Percentiles rank a stretch among this genome's conserved stretches.
phyloP scores from a whole-genome alignment of 1,140 invertebrate species.

The Streblospio benedicti region DNA sequence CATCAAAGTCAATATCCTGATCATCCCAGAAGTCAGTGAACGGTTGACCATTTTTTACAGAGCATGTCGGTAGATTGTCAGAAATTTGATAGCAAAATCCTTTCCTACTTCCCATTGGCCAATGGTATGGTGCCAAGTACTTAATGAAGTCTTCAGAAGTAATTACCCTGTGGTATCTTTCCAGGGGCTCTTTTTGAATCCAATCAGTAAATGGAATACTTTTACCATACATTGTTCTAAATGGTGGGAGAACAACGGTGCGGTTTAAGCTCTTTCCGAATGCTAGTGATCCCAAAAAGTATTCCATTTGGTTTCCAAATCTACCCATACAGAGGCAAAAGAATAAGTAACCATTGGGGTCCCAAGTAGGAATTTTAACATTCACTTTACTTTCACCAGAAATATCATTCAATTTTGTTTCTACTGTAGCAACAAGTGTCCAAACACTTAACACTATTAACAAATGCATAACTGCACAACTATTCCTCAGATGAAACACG shows the following conservation, averaged over 20 bases:
- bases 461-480: too few species aligned
- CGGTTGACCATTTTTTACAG: too few species aligned
- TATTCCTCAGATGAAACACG: too few species aligned
- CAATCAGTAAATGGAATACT: constrained; percentile 77
- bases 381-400: too few species aligned
- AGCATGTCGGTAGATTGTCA: too few species aligned
- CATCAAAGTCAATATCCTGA: too few species aligned
- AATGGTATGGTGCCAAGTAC: constrained; percentile 65
- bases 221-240: constrained; percentile 60
- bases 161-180: constrained; percentile 72
- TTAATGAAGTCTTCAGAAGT: constrained; percentile 85
- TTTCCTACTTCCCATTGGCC: constrained; percentile 71
- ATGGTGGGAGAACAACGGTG: constrained; percentile 81
- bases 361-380: too few species aligned
- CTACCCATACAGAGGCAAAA: constrained; percentile 88
- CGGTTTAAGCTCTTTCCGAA: constrained; percentile 85
- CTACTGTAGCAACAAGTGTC: too few species aligned
- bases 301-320: constrained; percentile 94
- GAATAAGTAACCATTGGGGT: constrained; percentile 62
- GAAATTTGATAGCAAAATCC: constrained; percentile 44
- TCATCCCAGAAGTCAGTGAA: too few species aligned
- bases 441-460: too few species aligned
- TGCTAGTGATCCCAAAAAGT: constrained; percentile 79
- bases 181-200: constrained; percentile 70
- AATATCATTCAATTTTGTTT: too few species aligned